Evolutionary conservation across 2,797 vertebrate genomes (phyloP).

Genomic region (Diceros bicornis): DNA sequence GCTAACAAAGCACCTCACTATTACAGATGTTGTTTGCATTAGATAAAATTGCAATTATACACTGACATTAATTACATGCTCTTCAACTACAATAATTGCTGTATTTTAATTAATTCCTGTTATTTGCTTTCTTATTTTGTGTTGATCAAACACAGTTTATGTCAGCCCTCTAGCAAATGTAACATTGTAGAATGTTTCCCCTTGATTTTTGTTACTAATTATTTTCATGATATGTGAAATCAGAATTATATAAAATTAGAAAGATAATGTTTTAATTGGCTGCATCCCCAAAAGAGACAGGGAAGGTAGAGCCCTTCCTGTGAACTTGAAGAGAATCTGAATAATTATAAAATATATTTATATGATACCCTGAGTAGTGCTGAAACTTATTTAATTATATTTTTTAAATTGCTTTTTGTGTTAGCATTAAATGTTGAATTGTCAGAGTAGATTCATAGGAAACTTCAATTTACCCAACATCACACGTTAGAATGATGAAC

Average conservation of each 20-base stretch:
- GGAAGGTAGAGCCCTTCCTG: neutral
- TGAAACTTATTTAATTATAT: neutral
- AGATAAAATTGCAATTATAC: neutral
- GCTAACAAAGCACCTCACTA: neutral
- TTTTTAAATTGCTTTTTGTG: slow-evolving; percentile 21
- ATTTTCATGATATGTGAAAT: slow-evolving; percentile 2
- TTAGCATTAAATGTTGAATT: neutral
- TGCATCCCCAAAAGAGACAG: neutral
- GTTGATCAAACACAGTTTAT: slow-evolving; percentile 50
- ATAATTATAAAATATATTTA: slow-evolving; percentile 3
- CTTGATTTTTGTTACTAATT: slow-evolving; percentile 58
- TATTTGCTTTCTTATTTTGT: slow-evolving; percentile 43
- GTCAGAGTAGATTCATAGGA: neutral
- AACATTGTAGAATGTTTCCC: neutral
- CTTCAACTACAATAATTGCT: slow-evolving; percentile 1
- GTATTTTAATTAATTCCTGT: neutral
- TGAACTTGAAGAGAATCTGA: neutral
- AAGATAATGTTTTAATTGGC: slow-evolving; percentile 14
- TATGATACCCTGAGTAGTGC: neutral
- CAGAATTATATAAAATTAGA: slow-evolving; percentile 44
- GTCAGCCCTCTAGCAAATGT: neutral
- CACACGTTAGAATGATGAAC: neutral
- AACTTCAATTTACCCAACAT: neutral
- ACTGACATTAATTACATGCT: neutral
- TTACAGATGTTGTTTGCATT: slow-evolving; percentile 5